phyloP scores from a whole-genome alignment of 2,797 vertebrate genomes.

The Dallia pectoralis region DNA sequence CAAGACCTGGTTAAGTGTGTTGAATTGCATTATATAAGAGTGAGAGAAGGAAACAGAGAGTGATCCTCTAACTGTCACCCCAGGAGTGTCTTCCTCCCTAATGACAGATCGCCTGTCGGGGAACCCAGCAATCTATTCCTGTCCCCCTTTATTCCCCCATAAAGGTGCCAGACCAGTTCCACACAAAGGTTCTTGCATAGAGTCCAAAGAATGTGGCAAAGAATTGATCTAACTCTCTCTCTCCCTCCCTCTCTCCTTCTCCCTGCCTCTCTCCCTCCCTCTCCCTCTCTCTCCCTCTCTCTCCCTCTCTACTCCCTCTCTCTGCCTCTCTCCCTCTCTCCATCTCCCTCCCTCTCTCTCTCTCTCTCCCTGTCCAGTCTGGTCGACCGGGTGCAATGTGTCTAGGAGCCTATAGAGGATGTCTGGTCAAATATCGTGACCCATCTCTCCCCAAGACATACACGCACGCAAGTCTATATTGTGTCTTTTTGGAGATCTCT shows the following conservation, averaged over 20 bases:
- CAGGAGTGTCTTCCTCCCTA: conserved; percentile 25
- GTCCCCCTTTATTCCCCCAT: conserved; percentile 43
- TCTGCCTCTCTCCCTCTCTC: neutral
- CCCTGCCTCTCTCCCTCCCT: neutral
- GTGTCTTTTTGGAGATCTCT: conserved; percentile 46
- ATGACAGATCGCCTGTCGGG: conserved; percentile 34
- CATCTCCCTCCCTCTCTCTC: neutral
- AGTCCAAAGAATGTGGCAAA: neutral
- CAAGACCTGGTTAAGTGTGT: neutral
- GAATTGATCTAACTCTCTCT: neutral
- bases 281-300: neutral
- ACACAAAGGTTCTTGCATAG: neutral
- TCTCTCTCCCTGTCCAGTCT: neutral
- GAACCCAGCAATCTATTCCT: conserved; percentile 51
- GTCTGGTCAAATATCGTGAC: neutral
- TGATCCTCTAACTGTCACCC: conserved; percentile 36
- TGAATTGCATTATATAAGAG: neutral
- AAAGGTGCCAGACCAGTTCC: neutral
- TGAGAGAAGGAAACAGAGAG: conserved; percentile 4
- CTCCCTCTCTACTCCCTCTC: neutral
- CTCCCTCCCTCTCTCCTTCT: neutral
- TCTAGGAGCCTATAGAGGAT: neutral
- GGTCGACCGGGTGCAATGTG: neutral
- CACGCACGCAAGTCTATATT: conserved; percentile 28
- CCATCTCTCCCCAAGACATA: neutral